Base-by-base conservation (phyloP, 2,888 invertebrate species). In the Lasius platythorax region DNA sequence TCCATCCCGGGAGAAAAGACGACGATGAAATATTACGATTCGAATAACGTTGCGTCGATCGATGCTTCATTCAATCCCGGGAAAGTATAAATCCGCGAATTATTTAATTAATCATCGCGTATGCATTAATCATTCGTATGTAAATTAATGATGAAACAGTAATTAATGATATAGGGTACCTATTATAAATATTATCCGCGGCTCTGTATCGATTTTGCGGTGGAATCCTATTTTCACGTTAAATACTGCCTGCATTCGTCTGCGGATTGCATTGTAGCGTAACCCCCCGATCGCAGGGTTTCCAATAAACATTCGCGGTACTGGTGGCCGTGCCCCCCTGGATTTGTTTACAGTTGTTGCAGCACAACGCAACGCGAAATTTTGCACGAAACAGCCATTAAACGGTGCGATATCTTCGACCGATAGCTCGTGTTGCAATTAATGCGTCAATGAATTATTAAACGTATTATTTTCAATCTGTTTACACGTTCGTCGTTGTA, bases 81-180 rank as follows among this genome's bases (percentile, higher is more conserved):
- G 37, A 28, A 66, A 56, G 15, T 33, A 46, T 43, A 18, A 63
- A 37, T 50, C 18, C 37, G 28, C 28, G 37, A 50, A n/a, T 81
- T 23, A 50, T 81, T 61, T 11, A 81, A 81, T 81, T 61, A 73
- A 81, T 81, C 73, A 50, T 11, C 12, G 37, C 46, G 37, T 40
- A n/a, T 28, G 37, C 37, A 50, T 46, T 81, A 73, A 73, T 73
- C 73, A 81, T 63, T 61, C 37, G 18, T 12, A 37, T 37, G 1
- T 61, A 46, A 61, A 73, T 79, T 79, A 72, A 46, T 81, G 18
- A 58, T 73, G 8, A 23, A 46, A 46, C 43, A 58, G 33, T 72
- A 73, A 79, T 72, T 73, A 73, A 72, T 18, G 61, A 28, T 23
- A 33, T 3, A 5, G 43, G 33, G 11, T 23, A 23, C 23, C 23